These are phyloP conservation scores for Frieseomelitta varia DNA, from an alignment of 1,140 invertebrate genomes.

Conservation along the genomic window DNA sequence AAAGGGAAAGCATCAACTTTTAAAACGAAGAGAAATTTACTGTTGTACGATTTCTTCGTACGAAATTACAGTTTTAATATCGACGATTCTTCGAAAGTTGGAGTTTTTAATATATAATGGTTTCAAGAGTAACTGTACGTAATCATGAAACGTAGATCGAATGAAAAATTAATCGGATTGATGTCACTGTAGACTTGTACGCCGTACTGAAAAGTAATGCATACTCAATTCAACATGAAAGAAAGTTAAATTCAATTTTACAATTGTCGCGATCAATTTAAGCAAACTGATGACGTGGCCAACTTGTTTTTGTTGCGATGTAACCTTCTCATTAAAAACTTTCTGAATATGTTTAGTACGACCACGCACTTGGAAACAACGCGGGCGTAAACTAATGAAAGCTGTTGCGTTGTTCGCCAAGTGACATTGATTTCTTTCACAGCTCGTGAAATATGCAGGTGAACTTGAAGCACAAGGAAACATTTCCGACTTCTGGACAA, in stretches of 20 bases:
- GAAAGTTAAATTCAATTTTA: not conserved
- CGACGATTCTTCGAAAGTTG: not conserved
- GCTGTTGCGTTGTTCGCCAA: not conserved
- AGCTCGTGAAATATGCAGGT: constrained; percentile 35
- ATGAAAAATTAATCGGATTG: not conserved
- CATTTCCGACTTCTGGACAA: not conserved
- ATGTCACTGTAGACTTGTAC: not conserved
- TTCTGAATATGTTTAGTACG: not conserved
- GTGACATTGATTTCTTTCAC: constrained; percentile 22
- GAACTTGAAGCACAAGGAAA: constrained; percentile 21
- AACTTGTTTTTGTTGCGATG: not conserved
- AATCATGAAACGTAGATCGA: not conserved
- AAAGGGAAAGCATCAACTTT: not conserved
- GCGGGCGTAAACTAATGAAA: not conserved
- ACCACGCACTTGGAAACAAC: not conserved
- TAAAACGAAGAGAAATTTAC: not conserved
- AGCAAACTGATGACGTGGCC: not conserved
- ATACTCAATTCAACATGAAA: not conserved
- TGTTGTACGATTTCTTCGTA: no score
- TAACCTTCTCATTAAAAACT: constrained; percentile 16
- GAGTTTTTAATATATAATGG: not conserved
- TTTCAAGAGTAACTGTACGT: not conserved
- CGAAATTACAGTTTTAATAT: not conserved
- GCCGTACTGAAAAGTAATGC: not conserved
- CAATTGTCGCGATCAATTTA: not conserved